phyloP scores from a whole-genome alignment of 2,888 invertebrate species.

The Deilephila porcellus region DNA sequence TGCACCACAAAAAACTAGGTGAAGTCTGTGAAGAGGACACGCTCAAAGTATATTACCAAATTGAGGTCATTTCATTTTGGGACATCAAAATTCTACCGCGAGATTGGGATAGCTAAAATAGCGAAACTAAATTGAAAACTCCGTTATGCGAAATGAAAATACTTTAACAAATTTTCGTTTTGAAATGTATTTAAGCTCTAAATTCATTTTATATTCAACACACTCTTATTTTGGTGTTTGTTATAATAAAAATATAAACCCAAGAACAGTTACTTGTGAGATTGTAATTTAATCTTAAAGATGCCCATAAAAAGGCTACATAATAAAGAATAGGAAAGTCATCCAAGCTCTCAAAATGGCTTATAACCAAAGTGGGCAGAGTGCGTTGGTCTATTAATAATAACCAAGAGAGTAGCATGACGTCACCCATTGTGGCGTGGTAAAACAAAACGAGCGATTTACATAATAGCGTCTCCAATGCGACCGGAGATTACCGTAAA shows the following conservation, averaged over 20 bases:
- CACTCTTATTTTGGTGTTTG: neutral
- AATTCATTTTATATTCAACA: neutral
- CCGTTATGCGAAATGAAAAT: neutral
- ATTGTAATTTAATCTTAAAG: neutral
- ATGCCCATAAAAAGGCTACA: neutral
- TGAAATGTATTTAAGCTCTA: neutral
- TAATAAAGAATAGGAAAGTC: neutral
- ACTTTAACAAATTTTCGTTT: neutral
- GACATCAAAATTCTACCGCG: slow-evolving; percentile 8
- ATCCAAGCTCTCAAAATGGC: neutral
- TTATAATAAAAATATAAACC: neutral
- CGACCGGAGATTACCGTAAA: slow-evolving; percentile 53
- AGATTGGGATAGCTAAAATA: slow-evolving; percentile 32
- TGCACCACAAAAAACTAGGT: slow-evolving; percentile 53
- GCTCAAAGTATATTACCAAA: slow-evolving; percentile 39
- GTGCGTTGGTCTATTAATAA: slow-evolving; percentile 17
- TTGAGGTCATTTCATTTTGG: slow-evolving; percentile 27
- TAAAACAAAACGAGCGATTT: slow-evolving; percentile 55
- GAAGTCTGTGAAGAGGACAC: slow-evolving; percentile 60
- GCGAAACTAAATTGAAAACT: neutral
- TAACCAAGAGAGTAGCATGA: slow-evolving; percentile 38
- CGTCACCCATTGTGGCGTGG: slow-evolving; percentile 45
- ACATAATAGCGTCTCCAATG: slow-evolving; percentile 56
- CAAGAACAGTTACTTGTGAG: neutral
- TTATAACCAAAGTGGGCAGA: neutral